Percentiles rank a stretch among this genome's conserved stretches.
These are phyloP conservation scores for Leucosticte australis DNA, from an alignment of 2,113 vertebrate genomes.

Conservation along the genomic window DNA sequence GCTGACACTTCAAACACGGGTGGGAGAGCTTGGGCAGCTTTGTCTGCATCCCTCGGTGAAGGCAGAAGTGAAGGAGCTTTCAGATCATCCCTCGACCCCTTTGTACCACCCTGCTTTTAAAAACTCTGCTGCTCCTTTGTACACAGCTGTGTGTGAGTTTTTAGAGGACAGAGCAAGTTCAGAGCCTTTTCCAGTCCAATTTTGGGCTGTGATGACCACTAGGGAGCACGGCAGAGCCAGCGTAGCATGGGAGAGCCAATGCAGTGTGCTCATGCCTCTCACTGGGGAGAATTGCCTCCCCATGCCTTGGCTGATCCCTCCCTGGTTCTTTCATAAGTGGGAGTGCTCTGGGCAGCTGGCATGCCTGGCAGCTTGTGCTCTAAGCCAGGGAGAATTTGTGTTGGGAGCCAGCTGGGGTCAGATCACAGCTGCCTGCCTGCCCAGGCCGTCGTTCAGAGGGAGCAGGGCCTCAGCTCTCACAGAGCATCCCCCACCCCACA, in stretches of 20 bases:
- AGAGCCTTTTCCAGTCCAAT: background rate
- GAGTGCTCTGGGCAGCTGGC: conserved; percentile 32
- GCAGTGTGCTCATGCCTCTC: background rate
- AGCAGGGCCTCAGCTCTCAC: background rate
- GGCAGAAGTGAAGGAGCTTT: background rate
- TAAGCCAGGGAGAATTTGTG: background rate
- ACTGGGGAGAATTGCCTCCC: background rate
- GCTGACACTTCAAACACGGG: background rate
- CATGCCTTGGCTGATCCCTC: background rate
- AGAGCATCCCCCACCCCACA: background rate
- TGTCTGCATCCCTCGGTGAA: background rate
- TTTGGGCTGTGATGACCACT: conserved; percentile 33
- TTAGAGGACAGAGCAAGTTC: background rate
- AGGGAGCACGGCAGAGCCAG: conserved; percentile 66
- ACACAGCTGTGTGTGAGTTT: background rate
- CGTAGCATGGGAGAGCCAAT: background rate
- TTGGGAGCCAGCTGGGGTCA: conserved; percentile 26
- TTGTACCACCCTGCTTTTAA: background rate
- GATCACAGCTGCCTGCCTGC: conserved; percentile 22
- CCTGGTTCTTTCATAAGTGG: conserved; percentile 12
- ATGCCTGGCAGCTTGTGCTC: conserved; percentile 30
- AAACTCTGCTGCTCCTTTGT: background rate
- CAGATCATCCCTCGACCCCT: background rate
- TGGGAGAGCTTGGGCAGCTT: background rate
- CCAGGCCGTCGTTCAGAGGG: background rate